These are phyloP conservation scores for Leptogaster cylindrica DNA, from an alignment of 2,888 invertebrate genomes.

Conservation along the genomic window DNA sequence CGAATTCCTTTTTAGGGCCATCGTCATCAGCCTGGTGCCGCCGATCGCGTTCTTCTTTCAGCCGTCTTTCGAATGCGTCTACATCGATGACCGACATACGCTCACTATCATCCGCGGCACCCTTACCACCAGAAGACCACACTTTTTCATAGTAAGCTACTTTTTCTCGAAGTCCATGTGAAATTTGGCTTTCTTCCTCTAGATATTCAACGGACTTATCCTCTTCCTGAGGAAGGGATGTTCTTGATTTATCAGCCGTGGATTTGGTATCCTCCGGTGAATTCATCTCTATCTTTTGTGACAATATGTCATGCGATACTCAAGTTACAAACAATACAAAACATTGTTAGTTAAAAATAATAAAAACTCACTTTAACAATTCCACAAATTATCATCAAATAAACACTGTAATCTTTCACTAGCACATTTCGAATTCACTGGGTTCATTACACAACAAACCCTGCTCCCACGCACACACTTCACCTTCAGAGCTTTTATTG, in stretches of 20 bases:
- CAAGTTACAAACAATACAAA: too few species aligned
- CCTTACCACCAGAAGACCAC: slow-evolving; percentile 67
- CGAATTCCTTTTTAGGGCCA: slow-evolving; percentile 67
- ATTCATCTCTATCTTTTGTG: slow-evolving; percentile 40
- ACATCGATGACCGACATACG: slow-evolving; percentile 64
- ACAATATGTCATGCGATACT: slow-evolving; percentile 21
- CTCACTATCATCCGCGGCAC: slow-evolving; percentile 52
- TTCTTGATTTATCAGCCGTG: slow-evolving; percentile 9
- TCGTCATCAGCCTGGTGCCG: slow-evolving; percentile 62
- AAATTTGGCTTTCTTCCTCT: slow-evolving; percentile 48
- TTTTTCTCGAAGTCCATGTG: slow-evolving; percentile 70
- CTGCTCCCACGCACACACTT: background rate
- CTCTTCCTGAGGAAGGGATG: slow-evolving; percentile 36
- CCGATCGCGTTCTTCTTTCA: slow-evolving; percentile 65
- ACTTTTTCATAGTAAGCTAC: slow-evolving; percentile 83
- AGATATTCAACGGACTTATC: slow-evolving; percentile 43
- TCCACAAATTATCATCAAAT: slow-evolving; percentile 10
- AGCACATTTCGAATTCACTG: slow-evolving; percentile 16
- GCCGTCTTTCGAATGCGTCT: slow-evolving; percentile 67
- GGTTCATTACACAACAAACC: slow-evolving; percentile 23
- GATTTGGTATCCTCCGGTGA: slow-evolving; percentile 41
- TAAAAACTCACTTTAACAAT: background rate
- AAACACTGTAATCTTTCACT: background rate
- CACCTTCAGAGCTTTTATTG: slow-evolving; percentile 8
- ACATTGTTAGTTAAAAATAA: slow-evolving; percentile 19